Evolutionary conservation across 2,888 invertebrate genomes (phyloP).

Genomic region (Ametastegia equiseti): DNA sequence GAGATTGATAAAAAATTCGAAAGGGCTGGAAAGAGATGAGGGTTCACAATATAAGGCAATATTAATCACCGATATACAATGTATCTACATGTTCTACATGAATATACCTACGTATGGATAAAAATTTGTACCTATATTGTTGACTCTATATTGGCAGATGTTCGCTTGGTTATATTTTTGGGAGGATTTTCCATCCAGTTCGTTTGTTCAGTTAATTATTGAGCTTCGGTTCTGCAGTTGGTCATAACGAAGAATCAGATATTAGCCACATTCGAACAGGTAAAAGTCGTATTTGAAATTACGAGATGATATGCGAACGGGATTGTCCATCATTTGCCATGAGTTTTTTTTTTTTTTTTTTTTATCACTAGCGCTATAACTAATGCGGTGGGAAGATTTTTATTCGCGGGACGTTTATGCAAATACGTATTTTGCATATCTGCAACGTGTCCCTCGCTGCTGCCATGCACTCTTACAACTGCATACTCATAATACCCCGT

Average conservation of each 20-base stretch:
- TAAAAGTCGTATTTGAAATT: not conserved
- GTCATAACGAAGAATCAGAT: not conserved
- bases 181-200: not conserved
- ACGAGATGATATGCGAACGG: constrained; percentile 6
- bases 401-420: constrained; percentile 16
- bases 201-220: not conserved
- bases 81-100: not conserved
- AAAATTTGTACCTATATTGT: not conserved
- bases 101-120: not conserved
- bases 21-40: not conserved
- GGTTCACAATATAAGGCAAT: not conserved
- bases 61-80: too few relatives aligned
- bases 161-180: not conserved
- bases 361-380: not conserved
- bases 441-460: constrained; percentile 2
- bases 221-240: not conserved
- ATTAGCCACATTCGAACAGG: not conserved
- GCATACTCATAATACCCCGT: constrained; percentile 15
- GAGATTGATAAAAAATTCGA: not conserved
- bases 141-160: not conserved
- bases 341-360: not conserved
- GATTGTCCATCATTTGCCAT: not conserved
- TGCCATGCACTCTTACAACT: not conserved
- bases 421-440: constrained; percentile 29
- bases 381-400: constrained; percentile 8